These are phyloP conservation scores for Serinus canaria DNA, from an alignment of 2,113 vertebrate species.

Conservation along the genomic window DNA sequence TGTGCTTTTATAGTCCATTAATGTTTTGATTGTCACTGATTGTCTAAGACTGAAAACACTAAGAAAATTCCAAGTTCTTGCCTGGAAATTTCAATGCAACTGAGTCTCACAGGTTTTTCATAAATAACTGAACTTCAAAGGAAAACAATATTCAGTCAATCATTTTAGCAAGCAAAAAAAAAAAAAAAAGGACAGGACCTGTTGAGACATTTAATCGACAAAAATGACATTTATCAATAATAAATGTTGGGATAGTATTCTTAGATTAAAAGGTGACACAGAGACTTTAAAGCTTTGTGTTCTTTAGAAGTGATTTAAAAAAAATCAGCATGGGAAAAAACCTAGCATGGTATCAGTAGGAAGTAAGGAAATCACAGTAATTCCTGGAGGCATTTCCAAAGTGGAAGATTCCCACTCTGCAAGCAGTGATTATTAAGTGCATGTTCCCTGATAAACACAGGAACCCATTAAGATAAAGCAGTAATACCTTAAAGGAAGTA, in stretches of 20 bases:
- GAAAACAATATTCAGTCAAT: slow-evolving; percentile 5
- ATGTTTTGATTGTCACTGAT: background rate
- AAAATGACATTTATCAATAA: slow-evolving; percentile 59
- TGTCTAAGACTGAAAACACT: background rate
- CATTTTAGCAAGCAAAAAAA: background rate
- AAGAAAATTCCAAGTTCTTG: background rate
- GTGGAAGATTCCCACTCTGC: background rate
- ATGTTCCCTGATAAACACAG: background rate
- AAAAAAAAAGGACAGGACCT: background rate
- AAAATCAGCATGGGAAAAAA: background rate
- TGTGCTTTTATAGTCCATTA: background rate
- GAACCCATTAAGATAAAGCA: background rate
- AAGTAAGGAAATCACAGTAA: background rate
- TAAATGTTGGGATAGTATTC: background rate
- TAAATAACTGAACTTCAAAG: background rate
- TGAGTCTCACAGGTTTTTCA: background rate
- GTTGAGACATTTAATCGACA: slow-evolving; percentile 10
- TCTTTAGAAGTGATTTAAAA: background rate
- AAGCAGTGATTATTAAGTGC: background rate
- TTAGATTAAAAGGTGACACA: background rate
- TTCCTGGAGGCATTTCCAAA: background rate
- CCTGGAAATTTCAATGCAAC: background rate
- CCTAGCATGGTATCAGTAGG: background rate
- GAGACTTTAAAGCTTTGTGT: background rate
- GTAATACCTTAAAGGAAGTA: background rate